Evolutionary conservation across 1,140 invertebrate species (phyloP), one percentile per base, ranked within the genome.

Genomic region (Eciton burchellii): DNA sequence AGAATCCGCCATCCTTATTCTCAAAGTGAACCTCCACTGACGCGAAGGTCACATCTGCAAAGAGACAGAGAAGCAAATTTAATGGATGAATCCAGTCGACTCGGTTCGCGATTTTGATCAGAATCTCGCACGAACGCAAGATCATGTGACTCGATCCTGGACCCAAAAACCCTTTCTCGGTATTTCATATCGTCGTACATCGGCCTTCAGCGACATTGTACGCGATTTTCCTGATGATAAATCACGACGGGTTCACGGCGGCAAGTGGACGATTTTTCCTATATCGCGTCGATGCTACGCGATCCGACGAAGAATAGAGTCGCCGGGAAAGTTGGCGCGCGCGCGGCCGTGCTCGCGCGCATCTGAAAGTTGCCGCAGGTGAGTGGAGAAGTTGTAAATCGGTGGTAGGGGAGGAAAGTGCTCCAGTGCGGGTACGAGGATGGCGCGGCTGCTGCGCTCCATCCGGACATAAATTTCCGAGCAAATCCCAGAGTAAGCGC

Each of bases 1-100:
- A 98, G 94, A 98, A 98, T 21, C 97, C 97, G 66, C 97, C 97
- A 91, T 98, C 97, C 89, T 97, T 97, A 90, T 97, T 97, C 93
- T 98, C 97, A 90, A 98, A 98, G 91, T 98, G 97, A 81, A 98
- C 97, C 94, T 98, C 97, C 56, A 98, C 97, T 71, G 95, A 93
- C 3, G 89, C 90, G 21, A n/a, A n/a, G n/a, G 90, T 90, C 24
- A 93, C 91, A 56, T 91, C 93, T 94, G 89, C 12, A 90, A 92
- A 83, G 63, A 68, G 62, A 72, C 60, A 43, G 16, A 57, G 9
- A 11, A 29, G 12, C 8, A 4, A 45, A 12, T 24, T 3, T 26
- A 12, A 35, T 35, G 6, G 6, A 6, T 35, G 35, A 35, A 35
- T 35, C 35, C 35, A 35, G 35, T 35, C 35, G 35, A 35, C 6